Conservation (phyloP, 2,888 invertebrate genomes). For the Hypsopygia costalis region DNA sequence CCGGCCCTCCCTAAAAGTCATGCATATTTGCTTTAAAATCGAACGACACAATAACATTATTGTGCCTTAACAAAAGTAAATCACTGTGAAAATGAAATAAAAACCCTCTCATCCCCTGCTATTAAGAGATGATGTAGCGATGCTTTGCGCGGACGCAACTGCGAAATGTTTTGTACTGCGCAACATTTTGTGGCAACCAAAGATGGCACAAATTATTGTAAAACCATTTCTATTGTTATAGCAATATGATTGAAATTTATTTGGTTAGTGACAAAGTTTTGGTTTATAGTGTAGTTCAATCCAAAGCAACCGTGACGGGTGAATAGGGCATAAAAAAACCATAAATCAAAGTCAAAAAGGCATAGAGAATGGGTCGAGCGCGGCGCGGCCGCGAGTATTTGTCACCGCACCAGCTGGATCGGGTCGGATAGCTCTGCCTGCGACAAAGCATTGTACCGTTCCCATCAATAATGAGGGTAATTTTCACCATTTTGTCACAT, state of each 20-base stretch:
- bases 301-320: constrained; percentile 71
- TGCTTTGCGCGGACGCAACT: constrained; percentile 67
- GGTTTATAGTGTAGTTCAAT: constrained; percentile 47
- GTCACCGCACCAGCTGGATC: constrained; percentile 68
- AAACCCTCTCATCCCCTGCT: constrained; percentile 75
- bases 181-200: constrained; percentile 27
- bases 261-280: constrained; percentile 18
- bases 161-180: constrained; percentile 46
- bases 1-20: constrained; percentile 52
- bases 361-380: constrained; percentile 75
- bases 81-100: constrained; percentile 78
- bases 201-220: background rate
- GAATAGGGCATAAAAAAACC: constrained; percentile 77
- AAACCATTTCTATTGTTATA: constrained; percentile 25
- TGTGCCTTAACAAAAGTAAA: constrained; percentile 70
- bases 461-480: constrained; percentile 79
- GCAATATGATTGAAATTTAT: constrained; percentile 23
- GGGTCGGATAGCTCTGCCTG: constrained; percentile 31
- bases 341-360: constrained; percentile 82
- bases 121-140: constrained; percentile 78
- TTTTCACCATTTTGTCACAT: constrained; percentile 77
- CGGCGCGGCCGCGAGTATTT: constrained; percentile 66
- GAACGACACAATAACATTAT: constrained; percentile 65
- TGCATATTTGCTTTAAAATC: constrained; percentile 74
- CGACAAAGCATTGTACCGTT: constrained; percentile 56